Conservation (phyloP, 2,113 vertebrate species). For the Gobiocypris rarus region DNA sequence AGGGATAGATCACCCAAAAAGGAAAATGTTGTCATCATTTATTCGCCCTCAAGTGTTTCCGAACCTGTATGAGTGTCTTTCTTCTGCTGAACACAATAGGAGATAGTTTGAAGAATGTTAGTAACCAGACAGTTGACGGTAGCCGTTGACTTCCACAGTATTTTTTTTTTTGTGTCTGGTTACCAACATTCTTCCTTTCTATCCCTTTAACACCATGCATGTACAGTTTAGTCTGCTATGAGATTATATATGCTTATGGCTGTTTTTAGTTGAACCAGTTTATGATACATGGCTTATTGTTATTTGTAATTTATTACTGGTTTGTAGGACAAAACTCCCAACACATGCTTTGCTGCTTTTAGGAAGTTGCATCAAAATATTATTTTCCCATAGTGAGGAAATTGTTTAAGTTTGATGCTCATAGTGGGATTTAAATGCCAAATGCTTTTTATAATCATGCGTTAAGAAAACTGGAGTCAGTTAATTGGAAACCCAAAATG, state of each 20-base stretch:
- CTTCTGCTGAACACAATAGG: too few species aligned
- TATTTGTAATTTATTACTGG: not conserved
- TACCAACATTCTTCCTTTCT: too few species aligned
- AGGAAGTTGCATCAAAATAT: not conserved
- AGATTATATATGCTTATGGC: not conserved
- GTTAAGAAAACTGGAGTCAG: not conserved
- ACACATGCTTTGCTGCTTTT: slow-evolving; percentile 19
- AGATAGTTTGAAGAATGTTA: too few species aligned
- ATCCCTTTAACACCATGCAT: not conserved
- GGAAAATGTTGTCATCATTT: too few species aligned
- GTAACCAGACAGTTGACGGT: too few species aligned
- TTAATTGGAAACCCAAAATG: not conserved
- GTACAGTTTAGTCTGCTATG: not conserved
- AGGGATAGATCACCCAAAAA: too few species aligned
- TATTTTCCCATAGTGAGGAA: not conserved
- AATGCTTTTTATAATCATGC: not conserved
- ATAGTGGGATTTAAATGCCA: not conserved
- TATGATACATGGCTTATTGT: not conserved
- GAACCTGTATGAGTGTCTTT: too few species aligned
- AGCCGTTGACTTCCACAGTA: too few species aligned
- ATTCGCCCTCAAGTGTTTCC: too few species aligned
- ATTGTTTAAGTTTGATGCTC: not conserved
- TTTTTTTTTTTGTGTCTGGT: too few species aligned
- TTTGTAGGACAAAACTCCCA: not conserved
- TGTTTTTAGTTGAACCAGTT: not conserved